phyloP scores from a whole-genome alignment of 35 echinoderm and acorn worm genomes.

The Hemicentrotus pulcherrimus region DNA sequence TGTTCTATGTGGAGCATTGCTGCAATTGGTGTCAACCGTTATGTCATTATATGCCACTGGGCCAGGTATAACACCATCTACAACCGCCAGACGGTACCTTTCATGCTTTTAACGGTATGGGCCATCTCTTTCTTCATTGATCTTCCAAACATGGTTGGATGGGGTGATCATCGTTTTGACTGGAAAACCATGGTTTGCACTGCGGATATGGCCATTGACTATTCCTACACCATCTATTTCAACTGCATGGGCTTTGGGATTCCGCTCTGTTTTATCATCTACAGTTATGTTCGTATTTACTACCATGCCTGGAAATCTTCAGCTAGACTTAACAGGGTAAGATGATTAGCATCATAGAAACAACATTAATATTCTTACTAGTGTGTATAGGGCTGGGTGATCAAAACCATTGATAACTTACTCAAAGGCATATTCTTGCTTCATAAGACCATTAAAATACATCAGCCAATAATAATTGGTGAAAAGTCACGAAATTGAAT shows the following conservation, averaged over 20 bases:
- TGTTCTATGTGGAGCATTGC: constrained; percentile 89
- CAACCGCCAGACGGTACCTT: constrained; percentile 57
- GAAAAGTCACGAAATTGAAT: too few species aligned
- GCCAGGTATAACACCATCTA: constrained; percentile 64
- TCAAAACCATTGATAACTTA: too few species aligned
- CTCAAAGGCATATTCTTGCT: too few species aligned
- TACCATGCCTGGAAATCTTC: not conserved
- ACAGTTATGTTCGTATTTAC: constrained; percentile 60
- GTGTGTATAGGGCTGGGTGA: too few species aligned
- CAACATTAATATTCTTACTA: too few species aligned
- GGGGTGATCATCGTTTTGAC: constrained; percentile 78
- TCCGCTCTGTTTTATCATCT: constrained; percentile 60
- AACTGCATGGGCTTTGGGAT: constrained; percentile 54
- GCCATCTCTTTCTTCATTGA: constrained; percentile 76
- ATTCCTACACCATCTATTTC: constrained; percentile 85
- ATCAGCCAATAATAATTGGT: too few species aligned
- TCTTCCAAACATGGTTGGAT: constrained; percentile 76
- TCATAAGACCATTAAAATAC: too few species aligned
- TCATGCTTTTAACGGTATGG: constrained; percentile 69
- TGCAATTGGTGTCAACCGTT: constrained; percentile 85
- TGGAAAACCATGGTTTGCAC: constrained; percentile 73
- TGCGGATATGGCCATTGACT: constrained; percentile 59
- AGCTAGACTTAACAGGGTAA: constrained; percentile 4
- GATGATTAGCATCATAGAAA: too few species aligned
- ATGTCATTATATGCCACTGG: constrained; percentile 77